Percentiles rank a stretch among this genome's conserved stretches.
Evolutionary conservation across 2,113 vertebrate species (phyloP).

Genomic region (Mirounga angustirostris): DNA sequence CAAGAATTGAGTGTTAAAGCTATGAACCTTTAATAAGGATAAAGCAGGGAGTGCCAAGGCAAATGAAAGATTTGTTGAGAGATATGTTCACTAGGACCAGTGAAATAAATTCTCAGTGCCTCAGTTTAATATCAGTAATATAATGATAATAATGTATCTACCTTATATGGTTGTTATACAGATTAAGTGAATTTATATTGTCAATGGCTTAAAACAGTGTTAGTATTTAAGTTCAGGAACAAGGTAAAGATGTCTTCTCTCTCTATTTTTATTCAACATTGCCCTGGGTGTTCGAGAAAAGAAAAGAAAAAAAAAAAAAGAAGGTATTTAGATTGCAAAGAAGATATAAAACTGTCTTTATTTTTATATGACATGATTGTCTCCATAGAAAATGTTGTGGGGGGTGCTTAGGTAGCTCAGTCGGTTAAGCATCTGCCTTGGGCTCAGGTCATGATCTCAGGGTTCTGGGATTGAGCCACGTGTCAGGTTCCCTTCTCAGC

Average conservation of each 20-base stretch:
- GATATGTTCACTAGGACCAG: too few species aligned
- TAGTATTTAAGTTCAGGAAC: not conserved
- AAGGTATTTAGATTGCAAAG: slow-evolving; percentile 8
- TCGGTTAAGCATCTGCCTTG: not conserved
- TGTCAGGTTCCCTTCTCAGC: not conserved
- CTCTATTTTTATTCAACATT: not conserved
- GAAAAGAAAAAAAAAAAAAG: not conserved
- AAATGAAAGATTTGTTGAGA: not conserved
- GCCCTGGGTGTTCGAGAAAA: not conserved
- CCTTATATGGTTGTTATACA: not conserved
- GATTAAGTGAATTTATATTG: not conserved
- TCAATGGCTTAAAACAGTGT: not conserved
- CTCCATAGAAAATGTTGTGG: not conserved
- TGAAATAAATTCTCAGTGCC: not conserved
- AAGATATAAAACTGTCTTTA: not conserved
- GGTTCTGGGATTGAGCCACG: too few species aligned
- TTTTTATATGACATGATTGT: not conserved
- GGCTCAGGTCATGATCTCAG: not conserved
- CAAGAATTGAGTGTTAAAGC: not conserved
- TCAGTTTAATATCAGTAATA: not conserved
- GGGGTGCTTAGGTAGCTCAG: not conserved
- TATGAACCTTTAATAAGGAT: not conserved
- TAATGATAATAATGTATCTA: not conserved
- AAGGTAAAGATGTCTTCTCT: not conserved
- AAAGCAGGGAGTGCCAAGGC: not conserved